Conservation (phyloP, 2,113 vertebrate genomes). For the Heliornis fulica region DNA sequence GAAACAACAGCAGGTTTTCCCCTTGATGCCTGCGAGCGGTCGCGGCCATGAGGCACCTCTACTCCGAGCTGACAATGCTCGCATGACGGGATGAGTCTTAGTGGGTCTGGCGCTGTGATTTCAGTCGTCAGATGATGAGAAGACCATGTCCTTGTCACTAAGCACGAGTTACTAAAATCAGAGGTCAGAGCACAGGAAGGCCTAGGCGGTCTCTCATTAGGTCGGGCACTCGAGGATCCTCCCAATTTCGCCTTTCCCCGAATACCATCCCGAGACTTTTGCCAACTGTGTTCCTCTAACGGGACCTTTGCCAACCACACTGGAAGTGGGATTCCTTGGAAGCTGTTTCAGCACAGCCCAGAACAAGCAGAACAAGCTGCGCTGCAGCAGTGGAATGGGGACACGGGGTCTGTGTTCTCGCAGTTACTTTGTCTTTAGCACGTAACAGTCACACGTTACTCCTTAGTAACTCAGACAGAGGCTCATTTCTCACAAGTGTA, state of each 20-base stretch:
- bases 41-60: background rate
- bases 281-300: background rate
- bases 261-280: background rate
- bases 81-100: background rate
- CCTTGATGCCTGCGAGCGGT: background rate
- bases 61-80: background rate
- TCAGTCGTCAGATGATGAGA: background rate
- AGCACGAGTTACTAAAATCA: too few species aligned
- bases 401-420: background rate
- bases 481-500: background rate
- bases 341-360: background rate
- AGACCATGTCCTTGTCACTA: rapidly evolving
- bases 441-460: background rate
- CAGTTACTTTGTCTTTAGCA: background rate
- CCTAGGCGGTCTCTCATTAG: background rate
- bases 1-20: background rate
- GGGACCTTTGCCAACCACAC: background rate
- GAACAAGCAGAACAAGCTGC: background rate
- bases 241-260: background rate
- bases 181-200: background rate
- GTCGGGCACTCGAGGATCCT: background rate
- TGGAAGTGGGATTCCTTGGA: background rate
- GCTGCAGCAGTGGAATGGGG: background rate
- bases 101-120: background rate
- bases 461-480: too few species aligned